Conservation (phyloP, 1,140 invertebrate species). For the Drosophila aff. region DNA sequence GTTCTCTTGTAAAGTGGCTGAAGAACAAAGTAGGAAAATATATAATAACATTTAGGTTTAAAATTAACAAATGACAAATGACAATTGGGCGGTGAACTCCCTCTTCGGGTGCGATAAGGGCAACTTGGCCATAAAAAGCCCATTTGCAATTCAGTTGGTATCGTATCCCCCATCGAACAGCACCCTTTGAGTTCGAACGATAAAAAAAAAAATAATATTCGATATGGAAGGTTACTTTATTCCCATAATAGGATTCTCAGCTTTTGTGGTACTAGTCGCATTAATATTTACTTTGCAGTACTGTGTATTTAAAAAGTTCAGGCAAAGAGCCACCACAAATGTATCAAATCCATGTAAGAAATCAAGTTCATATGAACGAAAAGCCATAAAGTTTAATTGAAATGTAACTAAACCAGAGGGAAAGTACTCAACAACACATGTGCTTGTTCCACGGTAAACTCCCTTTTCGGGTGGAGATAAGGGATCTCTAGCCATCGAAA, state of each 20-base stretch:
- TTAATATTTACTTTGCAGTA: neutral
- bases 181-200: neutral
- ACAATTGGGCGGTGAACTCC: slow-evolving; percentile 2
- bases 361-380: neutral
- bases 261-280: neutral
- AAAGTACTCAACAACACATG: neutral
- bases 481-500: neutral
- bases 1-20: neutral
- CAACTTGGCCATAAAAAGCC: neutral
- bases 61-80: slow-evolving; percentile 1
- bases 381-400: neutral
- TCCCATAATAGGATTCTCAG: neutral
- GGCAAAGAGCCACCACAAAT: neutral
- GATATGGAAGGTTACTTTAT: neutral
- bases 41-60: neutral
- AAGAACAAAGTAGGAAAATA: neutral
- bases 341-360: neutral
- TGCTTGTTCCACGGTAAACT: neutral
- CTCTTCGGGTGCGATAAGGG: neutral
- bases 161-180: neutral
- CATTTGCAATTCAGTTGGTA: slow-evolving; percentile 5
- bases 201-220: neutral
- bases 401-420: neutral
- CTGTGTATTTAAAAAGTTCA: neutral
- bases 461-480: slow-evolving; percentile 4